Evolutionary conservation across 2,888 invertebrate genomes (phyloP), one percentile per base, ranked within the genome.

Genomic region (Dexiosoma caninum): DNA sequence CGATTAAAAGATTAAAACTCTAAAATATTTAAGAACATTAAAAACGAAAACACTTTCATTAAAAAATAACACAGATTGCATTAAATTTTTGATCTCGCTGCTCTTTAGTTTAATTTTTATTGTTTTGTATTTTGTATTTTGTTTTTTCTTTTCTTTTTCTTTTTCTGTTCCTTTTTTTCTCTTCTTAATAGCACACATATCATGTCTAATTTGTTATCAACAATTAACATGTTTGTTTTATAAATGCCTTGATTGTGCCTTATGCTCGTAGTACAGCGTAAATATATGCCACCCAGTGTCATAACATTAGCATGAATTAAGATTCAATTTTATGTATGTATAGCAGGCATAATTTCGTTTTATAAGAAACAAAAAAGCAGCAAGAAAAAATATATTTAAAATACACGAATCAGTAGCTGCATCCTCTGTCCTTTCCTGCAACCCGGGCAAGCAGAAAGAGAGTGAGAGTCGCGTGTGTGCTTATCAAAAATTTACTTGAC

Each of bases 401-500:
- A 49, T 66, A 70, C 75, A 72, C 72, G 77, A 80, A 79, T 71
- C 81, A 69, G 78, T 72, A 81, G 78, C 80, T 40, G 44, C 75
- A 72, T 76, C 77, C 62, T 64, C 72, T 5, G n/a, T n/a, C n/a
- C 6, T 32, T 62, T 53, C 51, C 53, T 60, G 40, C 27, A 27
- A 40, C 44, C 60, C 40, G 35, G 42, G 40, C 27, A 16, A 16
- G 30, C 19, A 37, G 49, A 40, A 46, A 37, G 46, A 23, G 51
- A 70, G 64, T 59, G 49, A 72, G 46, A 82, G 81, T 84, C 84
- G 84, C 84, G 84, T 84, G 84, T 82, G 66, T 57, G 81, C 81
- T 80, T 83, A 82, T 84, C 84, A 84, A 84, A 84, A 82, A 81
- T 82, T 81, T 81, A 84, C 82, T 81, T 84, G 82, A 84, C 82